These are phyloP conservation scores for Hoplostethus atlanticus DNA, from an alignment of 2,797 vertebrate genomes.

Conservation along the genomic window DNA sequence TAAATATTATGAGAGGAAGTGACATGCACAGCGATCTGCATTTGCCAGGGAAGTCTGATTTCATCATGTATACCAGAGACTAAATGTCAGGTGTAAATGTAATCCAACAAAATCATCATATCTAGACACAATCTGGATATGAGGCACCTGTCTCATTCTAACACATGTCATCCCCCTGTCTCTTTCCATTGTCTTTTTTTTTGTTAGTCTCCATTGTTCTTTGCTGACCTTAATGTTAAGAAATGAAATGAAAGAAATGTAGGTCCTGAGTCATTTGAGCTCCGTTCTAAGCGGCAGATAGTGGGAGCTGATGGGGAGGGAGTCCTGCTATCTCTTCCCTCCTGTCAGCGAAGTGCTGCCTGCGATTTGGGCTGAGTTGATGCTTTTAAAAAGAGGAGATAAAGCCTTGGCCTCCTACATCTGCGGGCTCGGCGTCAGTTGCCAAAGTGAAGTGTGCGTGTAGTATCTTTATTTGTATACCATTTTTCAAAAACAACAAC, in stretches of 20 bases:
- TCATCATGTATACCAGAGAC: background rate
- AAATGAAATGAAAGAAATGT: conserved; percentile 7
- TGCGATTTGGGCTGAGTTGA: conserved; percentile 54
- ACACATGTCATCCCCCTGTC: background rate
- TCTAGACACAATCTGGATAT: background rate
- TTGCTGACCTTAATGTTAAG: background rate
- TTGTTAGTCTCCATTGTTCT: background rate
- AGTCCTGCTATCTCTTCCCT: conserved; percentile 49
- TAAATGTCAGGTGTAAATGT: too few relatives aligned
- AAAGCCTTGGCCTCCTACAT: conserved; percentile 49
- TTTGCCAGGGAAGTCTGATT: background rate
- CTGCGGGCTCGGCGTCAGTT: conserved; percentile 17
- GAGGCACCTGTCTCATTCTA: too few relatives aligned
- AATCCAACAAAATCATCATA: background rate
- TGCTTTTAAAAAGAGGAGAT: conserved; percentile 60
- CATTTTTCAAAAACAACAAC: too few relatives aligned
- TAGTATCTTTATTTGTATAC: background rate
- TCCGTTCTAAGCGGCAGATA: conserved; percentile 28
- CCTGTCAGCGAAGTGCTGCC: conserved; percentile 55
- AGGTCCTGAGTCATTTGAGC: conserved; percentile 11
- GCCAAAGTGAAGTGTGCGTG: conserved; percentile 11
- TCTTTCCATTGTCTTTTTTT: too few relatives aligned
- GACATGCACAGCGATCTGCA: background rate
- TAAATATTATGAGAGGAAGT: background rate
- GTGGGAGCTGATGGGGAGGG: conserved; percentile 35